Evolutionary conservation across 2,888 invertebrate genomes (phyloP).

Genomic region (Polyploca ridens): DNA sequence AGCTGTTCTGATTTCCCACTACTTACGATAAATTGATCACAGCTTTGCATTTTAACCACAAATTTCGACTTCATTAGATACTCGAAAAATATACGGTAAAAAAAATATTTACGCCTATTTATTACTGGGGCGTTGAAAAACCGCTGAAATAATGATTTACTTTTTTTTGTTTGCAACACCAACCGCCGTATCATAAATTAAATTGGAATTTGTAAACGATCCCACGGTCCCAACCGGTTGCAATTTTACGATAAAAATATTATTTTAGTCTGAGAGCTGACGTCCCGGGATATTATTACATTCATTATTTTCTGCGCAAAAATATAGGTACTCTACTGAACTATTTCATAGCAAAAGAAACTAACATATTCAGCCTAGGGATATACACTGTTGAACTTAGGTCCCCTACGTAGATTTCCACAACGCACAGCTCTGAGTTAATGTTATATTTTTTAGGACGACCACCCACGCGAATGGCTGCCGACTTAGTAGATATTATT

Average conservation of each 20-base stretch:
- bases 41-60: too few species aligned
- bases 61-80: neutral
- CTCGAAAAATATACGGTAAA: neutral
- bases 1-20: too few species aligned
- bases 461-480: too few species aligned
- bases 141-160: neutral
- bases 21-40: too few species aligned
- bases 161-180: constrained; percentile 6
- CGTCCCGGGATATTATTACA: neutral
- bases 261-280: neutral
- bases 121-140: neutral
- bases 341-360: too few species aligned
- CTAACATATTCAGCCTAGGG: too few species aligned
- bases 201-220: constrained; percentile 38
- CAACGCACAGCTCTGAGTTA: too few species aligned
- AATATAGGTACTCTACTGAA: too few species aligned
- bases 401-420: too few species aligned
- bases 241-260: constrained; percentile 8
- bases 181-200: constrained; percentile 34
- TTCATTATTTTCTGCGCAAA: neutral
- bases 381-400: too few species aligned
- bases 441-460: neutral
- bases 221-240: neutral
- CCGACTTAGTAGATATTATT: too few species aligned
- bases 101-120: neutral